Base-by-base conservation (phyloP, 2,888 invertebrate genomes). In the Eucera pruinosa region DNA sequence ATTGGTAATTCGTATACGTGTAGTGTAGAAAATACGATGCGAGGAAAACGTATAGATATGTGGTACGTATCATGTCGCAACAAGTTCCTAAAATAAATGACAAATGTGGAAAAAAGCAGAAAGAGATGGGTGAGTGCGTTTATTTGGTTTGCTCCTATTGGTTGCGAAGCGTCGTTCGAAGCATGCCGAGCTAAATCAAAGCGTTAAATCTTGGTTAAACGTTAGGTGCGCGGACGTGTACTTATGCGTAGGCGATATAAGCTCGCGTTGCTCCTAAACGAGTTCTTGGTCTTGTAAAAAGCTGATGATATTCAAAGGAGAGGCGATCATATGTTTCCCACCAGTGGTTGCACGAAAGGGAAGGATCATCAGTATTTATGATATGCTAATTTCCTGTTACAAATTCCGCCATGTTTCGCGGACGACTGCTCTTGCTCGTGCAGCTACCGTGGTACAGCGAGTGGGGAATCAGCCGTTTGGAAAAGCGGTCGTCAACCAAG, bases 351-450 rank as follows among this genome's bases (percentile, higher is more conserved):
- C 62, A 65, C 85, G 85, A 47, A 50, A 20, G 36, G 47, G 27
- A 43, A 43, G 50, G 57, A 61, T 62, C 78, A 90, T 91, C 88
- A 88, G 88, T 90, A 91, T 91, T 91, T 91, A 91, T 91, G 90
- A 91, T 87, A 91, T 91, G 91, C 90, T 91, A 91, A 91, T 91
- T 86, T 82, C 87, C 90, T 85, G 90, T 91, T 91, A 91, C 87
- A 89, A 90, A 91, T 91, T 91, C 91, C 86, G 86, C 87, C 86
- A 88, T 85, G 85, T 88, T 84, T 84, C 85, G 83, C 87, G 88
- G 86, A 82, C 78, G 87, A 86, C 78, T 86, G 87, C 78, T 61
- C 66, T 47, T 33, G n/a, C n/a, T n/a, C n/a, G n/a, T n/a, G n/a
- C n/a, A n/a, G n/a, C 11, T 54, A 27, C 54, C 50, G 65, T n/a